Conservation (phyloP, 64 coral and sea anemone genomes). For the Orbicella faveolata region DNA sequence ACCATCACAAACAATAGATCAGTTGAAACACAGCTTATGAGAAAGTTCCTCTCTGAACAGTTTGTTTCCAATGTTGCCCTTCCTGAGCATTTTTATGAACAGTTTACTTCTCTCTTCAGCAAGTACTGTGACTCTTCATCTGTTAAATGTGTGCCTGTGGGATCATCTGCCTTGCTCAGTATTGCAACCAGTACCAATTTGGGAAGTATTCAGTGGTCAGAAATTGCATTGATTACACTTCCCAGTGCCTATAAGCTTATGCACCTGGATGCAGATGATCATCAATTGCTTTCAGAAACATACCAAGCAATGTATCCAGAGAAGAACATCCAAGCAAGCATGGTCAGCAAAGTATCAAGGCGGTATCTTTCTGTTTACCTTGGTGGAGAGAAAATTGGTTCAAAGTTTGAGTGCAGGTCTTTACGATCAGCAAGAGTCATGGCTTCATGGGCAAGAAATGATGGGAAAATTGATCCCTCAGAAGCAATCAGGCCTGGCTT, state of each 20-base stretch:
- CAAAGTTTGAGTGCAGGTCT: slow-evolving; percentile 35
- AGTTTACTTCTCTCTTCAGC: slow-evolving; percentile 40
- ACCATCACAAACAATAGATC: slow-evolving; percentile 41
- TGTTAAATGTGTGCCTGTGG: slow-evolving; percentile 25
- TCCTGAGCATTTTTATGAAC: slow-evolving; percentile 41
- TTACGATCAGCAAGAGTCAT: slow-evolving; percentile 62
- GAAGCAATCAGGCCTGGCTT: slow-evolving; percentile 52
- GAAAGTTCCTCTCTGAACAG: slow-evolving; percentile 44
- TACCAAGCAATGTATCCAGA: slow-evolving; percentile 51
- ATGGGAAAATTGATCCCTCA: slow-evolving; percentile 50
- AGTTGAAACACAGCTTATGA: slow-evolving; percentile 57
- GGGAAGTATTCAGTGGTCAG: slow-evolving; percentile 33
- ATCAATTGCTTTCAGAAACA: slow-evolving; percentile 47
- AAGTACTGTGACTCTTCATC: slow-evolving; percentile 14
- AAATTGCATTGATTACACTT: slow-evolving; percentile 42
- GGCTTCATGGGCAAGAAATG: slow-evolving; percentile 66
- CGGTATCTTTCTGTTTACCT: slow-evolving; percentile 44
- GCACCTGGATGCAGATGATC: slow-evolving; percentile 65
- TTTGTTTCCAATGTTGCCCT: slow-evolving; percentile 42
- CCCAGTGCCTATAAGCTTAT: slow-evolving; percentile 50
- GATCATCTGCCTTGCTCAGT: slow-evolving; percentile 26
- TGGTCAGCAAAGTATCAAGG: slow-evolving; percentile 14
- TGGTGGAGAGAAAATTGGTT: slow-evolving; percentile 75
- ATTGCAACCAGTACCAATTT: slow-evolving; percentile 16
- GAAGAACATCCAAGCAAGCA: slow-evolving; percentile 33